Base-by-base conservation (phyloP, 2,888 invertebrate genomes). In the Onthophagus sagittarius region DNA sequence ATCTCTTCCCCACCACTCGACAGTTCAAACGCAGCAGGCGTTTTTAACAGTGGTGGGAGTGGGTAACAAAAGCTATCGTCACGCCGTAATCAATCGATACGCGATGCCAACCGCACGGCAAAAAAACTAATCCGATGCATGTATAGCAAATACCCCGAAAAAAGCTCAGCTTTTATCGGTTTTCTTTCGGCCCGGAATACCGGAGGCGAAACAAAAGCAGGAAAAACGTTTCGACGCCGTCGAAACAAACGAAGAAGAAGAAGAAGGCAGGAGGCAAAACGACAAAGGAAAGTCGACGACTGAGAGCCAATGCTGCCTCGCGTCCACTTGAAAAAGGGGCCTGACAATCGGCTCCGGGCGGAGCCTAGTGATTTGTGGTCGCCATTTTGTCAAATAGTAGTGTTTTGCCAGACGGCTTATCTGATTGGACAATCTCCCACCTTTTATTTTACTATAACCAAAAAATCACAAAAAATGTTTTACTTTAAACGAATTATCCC, bases 361-460 rank as follows among this genome's bases (percentile, higher is more conserved):
- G 82, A 79, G 84, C 82, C 80, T 80, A 81, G 83, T 86, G 86
- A 86, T 86, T 86, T 86, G 86, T 85, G 85, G 86, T 85, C 86
- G 86, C 86, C 86, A 86, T 86, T 86, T 86, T 86, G 86, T 86
- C 86, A 86, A 85, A 86, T 86, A 85, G 85, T 85, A 84, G 84
- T 86, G 86, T 86, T 86, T 86, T 86, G 85, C 85, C 84, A 85
- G 83, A 81, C 80, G 81, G 80, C 82, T 85, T 86, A 86, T 86
- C 86, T 84, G 82, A 86, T 86, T 86, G 86, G 86, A 83, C 80
- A 81, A 86, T 85, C 86, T 86, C 85, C 84, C 84, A 83, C 85
- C 83, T 84, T 81, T 67, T 23, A 5, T 53, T 11, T 53, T 11
- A 53, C 7, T 9, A 53, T 11, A 53, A 53, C 7, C 7, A 53